Evolutionary conservation across 2,113 vertebrate genomes (phyloP).

Genomic region (Phoenicopterus ruber): DNA sequence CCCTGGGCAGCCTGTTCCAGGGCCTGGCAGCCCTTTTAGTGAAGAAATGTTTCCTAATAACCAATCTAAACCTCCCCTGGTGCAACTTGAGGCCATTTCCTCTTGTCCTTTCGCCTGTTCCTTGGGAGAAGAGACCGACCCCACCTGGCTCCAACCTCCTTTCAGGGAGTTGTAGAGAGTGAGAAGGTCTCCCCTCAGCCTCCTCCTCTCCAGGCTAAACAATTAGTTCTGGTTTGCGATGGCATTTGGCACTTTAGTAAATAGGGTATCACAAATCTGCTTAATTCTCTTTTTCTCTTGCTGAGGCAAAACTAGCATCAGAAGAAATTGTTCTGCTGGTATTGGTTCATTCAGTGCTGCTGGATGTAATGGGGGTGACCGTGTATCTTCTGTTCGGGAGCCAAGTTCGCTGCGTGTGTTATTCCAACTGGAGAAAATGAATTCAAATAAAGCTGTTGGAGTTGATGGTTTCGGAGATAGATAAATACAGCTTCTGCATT

Average conservation of each 20-base stretch:
- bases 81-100: too few relatives aligned
- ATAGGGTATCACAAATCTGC: neutral
- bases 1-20: too few relatives aligned
- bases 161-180: too few relatives aligned
- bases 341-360: neutral
- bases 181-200: too few relatives aligned
- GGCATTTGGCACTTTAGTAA: neutral
- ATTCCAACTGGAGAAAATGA: constrained; percentile 42
- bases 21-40: too few relatives aligned
- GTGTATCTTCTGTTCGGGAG: constrained; percentile 16
- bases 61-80: too few relatives aligned
- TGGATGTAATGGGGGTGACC: neutral
- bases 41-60: too few relatives aligned
- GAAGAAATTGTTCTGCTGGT: neutral
- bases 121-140: too few relatives aligned
- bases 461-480: constrained; percentile 20
- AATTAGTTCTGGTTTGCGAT: neutral
- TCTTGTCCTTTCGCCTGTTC: too few relatives aligned
- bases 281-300: constrained; percentile 1
- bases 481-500: constrained; percentile 50
- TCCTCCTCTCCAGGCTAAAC: too few relatives aligned
- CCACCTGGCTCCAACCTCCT: too few relatives aligned
- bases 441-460: constrained; percentile 15
- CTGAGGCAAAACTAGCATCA: neutral
- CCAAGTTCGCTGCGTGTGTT: neutral